A percentile compares a stretch with the other conserved stretches of the same genome.
Evolutionary conservation across 2,113 vertebrate species (phyloP).

Genomic region (Corythaeola cristata): DNA sequence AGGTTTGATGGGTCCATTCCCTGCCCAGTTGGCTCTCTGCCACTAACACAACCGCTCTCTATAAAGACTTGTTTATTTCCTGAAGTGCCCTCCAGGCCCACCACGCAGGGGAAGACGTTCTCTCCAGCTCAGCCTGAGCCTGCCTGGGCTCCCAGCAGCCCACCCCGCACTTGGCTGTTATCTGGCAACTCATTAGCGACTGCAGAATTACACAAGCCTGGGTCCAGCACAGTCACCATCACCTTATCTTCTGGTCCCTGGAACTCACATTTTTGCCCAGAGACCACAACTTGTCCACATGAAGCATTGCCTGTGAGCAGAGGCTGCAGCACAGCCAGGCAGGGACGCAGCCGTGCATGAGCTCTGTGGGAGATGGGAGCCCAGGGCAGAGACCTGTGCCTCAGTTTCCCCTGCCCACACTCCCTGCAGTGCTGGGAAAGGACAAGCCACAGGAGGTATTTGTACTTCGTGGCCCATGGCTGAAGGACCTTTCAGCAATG

Average conservation of each 20-base stretch:
- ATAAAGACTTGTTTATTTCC: background rate
- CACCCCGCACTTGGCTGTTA: background rate
- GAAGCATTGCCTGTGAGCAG: rapidly evolving
- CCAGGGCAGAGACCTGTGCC: background rate
- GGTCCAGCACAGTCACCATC: background rate
- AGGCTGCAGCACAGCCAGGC: background rate
- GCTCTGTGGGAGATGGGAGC: background rate
- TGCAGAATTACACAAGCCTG: background rate
- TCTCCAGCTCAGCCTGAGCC: background rate
- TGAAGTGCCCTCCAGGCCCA: background rate
- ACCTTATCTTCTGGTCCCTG: background rate
- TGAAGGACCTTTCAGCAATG: background rate
- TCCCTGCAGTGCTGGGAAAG: background rate
- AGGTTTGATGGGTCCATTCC: background rate
- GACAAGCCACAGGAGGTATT: background rate
- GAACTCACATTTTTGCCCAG: background rate
- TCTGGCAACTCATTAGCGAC: rapidly evolving
- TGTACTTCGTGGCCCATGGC: background rate
- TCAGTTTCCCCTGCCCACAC: background rate
- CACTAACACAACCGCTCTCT: background rate
- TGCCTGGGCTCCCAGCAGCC: background rate
- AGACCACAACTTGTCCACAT: no score
- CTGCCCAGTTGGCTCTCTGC: background rate
- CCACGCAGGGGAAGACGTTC: rapidly evolving
- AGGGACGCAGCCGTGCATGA: rapidly evolving